Conservation (phyloP, 2,113 vertebrate genomes). For the Spizaetus ornatus region DNA sequence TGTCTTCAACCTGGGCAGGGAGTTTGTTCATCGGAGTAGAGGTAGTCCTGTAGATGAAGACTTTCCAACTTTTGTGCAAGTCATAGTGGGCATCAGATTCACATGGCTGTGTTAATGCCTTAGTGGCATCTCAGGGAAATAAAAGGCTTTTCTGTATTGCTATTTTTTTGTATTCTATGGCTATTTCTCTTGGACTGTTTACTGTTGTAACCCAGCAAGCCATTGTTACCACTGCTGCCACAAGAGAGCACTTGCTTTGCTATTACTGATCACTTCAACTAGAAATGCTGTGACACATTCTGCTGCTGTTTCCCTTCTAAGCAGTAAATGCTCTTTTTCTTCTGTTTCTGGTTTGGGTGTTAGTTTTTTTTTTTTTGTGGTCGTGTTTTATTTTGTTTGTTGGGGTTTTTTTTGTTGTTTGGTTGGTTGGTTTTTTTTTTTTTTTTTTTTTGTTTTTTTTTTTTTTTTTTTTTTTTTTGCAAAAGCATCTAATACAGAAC, state of each 20-base stretch:
- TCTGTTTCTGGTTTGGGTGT: background rate
- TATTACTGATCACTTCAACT: background rate
- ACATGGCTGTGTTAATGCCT: background rate
- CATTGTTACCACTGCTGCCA: background rate
- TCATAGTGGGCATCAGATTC: background rate
- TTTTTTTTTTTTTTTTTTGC: background rate
- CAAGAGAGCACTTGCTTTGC: background rate
- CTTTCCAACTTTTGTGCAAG: background rate
- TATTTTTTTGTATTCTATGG: background rate
- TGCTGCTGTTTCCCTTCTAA: background rate
- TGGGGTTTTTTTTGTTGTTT: too few relatives aligned
- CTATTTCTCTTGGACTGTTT: background rate
- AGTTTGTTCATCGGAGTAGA: background rate
- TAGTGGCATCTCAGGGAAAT: background rate
- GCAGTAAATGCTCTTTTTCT: background rate
- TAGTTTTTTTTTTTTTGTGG: too few relatives aligned
- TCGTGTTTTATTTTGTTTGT: background rate
- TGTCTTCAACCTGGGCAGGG: background rate
- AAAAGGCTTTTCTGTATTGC: background rate
- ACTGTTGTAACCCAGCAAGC: background rate
- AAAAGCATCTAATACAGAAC: background rate
- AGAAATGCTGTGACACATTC: background rate
- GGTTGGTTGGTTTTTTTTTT: too few relatives aligned
- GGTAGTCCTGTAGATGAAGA: background rate
- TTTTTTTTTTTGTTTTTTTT: too few relatives aligned